A percentile compares a stretch with the other conserved stretches of the same genome.
These are phyloP conservation scores for Onthophagus sagittarius DNA, from an alignment of 2,888 invertebrate species.

Conservation along the genomic window DNA sequence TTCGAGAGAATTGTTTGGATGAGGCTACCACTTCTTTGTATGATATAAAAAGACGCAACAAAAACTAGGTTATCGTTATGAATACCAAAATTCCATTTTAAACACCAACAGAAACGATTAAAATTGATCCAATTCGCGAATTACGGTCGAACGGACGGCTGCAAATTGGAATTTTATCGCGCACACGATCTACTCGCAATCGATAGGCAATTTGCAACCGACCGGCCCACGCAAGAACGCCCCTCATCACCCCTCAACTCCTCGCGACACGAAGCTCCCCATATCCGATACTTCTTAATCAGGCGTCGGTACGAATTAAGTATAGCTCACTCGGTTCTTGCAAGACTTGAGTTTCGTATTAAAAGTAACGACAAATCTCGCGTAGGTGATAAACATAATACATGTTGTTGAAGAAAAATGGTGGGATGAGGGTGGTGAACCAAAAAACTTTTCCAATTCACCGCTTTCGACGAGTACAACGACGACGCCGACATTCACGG, in stretches of 20 bases:
- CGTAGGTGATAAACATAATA: neutral
- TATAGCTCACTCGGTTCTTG: neutral
- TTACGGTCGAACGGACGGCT: neutral
- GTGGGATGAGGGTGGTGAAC: too few species aligned
- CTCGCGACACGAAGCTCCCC: neutral
- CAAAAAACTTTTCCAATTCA: neutral
- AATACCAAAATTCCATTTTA: neutral
- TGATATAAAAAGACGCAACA: too few species aligned
- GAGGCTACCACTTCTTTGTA: neutral
- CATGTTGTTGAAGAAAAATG: neutral
- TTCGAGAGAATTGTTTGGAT: conserved; percentile 1
- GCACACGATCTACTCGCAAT: neutral
- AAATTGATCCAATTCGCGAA: neutral
- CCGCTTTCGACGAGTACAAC: neutral
- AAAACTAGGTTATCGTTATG: neutral
- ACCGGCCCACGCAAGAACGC: neutral
- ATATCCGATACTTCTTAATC: neutral
- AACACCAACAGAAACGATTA: neutral
- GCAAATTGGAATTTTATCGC: neutral
- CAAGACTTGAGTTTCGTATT: neutral
- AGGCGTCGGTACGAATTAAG: neutral
- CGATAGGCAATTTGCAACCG: neutral
- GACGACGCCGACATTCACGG: neutral
- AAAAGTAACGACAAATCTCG: neutral
- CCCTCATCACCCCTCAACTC: neutral